Percentiles rank a stretch among this genome's conserved stretches.
phyloP scores from a whole-genome alignment of 2,888 invertebrate genomes.

The Pediacus dermestoides region DNA sequence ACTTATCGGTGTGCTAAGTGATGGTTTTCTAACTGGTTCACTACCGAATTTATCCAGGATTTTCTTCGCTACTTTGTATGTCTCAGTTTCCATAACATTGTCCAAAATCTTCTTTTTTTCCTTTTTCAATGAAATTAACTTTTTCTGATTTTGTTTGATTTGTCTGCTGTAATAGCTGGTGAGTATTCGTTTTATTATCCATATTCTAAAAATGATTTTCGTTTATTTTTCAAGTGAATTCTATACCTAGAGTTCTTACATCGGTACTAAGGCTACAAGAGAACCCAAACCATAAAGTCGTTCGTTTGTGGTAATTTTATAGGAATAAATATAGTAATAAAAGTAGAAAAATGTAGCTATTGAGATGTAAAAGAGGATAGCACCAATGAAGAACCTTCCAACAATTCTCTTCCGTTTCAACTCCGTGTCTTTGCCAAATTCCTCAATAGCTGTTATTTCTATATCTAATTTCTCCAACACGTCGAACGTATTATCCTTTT shows the following conservation, averaged over 20 bases:
- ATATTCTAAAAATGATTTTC: conserved; percentile 24
- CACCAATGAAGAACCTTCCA: conserved; percentile 64
- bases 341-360: conserved; percentile 74
- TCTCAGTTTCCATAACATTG: conserved; percentile 96
- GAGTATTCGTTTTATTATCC: conserved; percentile 67
- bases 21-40: conserved; percentile 49
- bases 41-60: conserved; percentile 84
- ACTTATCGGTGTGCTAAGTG: too few species aligned
- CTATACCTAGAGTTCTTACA: conserved; percentile 60
- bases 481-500: conserved; percentile 56
- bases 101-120: conserved; percentile 87
- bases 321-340: conserved; percentile 67
- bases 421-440: conserved; percentile 75
- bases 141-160: conserved; percentile 72
- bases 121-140: conserved; percentile 66
- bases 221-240: background rate
- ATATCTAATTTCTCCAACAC: conserved; percentile 69
- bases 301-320: conserved; percentile 67
- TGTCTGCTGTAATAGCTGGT: conserved; percentile 87
- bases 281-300: conserved; percentile 41
- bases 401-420: conserved; percentile 77
- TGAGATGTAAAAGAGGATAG: conserved; percentile 65
- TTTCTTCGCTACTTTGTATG: conserved; percentile 89
- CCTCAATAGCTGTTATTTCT: conserved; percentile 77
- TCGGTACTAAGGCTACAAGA: conserved; percentile 68